Percentiles rank a stretch among this genome's conserved stretches.
These are phyloP conservation scores for Drosophila albomicans DNA, from an alignment of 1,140 invertebrate genomes.

Conservation along the genomic window DNA sequence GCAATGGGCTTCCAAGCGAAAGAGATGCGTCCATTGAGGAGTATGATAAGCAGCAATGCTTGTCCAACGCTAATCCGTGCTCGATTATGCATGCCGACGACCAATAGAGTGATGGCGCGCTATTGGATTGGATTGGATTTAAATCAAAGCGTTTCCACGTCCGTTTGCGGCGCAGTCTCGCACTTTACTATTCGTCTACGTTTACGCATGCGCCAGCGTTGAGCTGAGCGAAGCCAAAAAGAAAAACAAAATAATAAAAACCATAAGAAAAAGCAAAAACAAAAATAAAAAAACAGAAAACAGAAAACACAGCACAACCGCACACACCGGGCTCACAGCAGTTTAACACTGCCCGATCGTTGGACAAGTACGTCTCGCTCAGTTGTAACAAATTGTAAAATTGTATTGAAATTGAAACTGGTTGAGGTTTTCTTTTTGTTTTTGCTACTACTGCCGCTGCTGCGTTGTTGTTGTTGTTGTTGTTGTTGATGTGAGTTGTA, in stretches of 20 bases:
- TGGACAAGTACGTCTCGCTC: conserved; percentile 43
- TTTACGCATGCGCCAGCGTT: conserved; percentile 72
- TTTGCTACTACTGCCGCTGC: neutral
- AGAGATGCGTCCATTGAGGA: neutral
- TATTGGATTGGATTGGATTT: conserved; percentile 20
- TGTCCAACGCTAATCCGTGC: neutral
- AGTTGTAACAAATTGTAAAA: conserved; percentile 80
- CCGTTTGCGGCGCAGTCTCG: conserved; percentile 72
- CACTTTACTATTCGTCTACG: conserved; percentile 80
- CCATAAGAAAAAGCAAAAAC: conserved; percentile 29
- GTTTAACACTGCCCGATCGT: conserved; percentile 32
- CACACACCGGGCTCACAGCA: conserved; percentile 34
- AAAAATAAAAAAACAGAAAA: conserved; percentile 22
- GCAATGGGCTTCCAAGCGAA: conserved; percentile 77
- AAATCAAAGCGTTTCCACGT: conserved; percentile 56
- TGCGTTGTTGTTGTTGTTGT: neutral
- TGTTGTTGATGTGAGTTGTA: conserved; percentile 13
- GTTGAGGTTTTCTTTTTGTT: conserved; percentile 62
- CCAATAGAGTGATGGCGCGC: neutral
- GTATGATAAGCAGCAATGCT: conserved; percentile 13
- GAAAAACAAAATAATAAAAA: conserved; percentile 45
- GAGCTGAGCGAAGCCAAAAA: conserved; percentile 54
- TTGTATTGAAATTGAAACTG: conserved; percentile 81
- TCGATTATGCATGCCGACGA: conserved; percentile 14
- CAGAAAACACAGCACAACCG: conserved; percentile 23